phyloP scores from a whole-genome alignment of 2,797 vertebrate species.

The Paratrypauchen microcephalus region DNA sequence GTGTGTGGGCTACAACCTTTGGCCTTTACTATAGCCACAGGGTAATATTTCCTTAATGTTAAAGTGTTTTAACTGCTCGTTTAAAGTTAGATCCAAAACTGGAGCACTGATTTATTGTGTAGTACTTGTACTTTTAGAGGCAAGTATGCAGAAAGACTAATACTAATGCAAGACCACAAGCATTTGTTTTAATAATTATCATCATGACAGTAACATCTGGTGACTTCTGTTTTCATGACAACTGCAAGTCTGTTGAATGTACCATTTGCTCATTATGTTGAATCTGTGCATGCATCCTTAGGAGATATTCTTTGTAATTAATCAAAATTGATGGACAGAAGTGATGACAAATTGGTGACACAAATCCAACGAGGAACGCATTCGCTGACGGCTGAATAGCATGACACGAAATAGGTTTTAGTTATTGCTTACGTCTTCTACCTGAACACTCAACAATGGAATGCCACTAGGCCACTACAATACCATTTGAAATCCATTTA shows the following conservation, averaged over 20 bases:
- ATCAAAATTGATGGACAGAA: not conserved
- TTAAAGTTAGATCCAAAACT: constrained; percentile 38
- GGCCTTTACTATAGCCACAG: constrained; percentile 51
- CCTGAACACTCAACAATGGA: not conserved
- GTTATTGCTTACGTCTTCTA: not conserved
- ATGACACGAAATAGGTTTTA: not conserved
- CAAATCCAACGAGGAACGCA: constrained; percentile 1
- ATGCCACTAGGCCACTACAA: not conserved
- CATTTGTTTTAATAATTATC: not conserved
- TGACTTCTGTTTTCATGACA: constrained; percentile 1
- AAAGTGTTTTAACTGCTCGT: constrained; percentile 26
- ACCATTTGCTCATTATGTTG: not conserved
- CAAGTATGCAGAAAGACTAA: not conserved
- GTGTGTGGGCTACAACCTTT: constrained; percentile 58
- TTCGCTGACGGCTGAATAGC: not conserved
- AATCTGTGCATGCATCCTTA: not conserved
- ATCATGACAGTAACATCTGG: not conserved
- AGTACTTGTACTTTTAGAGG: not conserved
- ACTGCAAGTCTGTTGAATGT: not conserved
- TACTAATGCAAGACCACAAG: not conserved
- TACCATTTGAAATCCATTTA: too few relatives aligned
- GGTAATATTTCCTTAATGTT: constrained; percentile 36
- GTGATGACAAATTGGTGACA: not conserved
- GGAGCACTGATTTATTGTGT: constrained; percentile 5
- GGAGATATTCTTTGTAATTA: not conserved